A percentile compares a stretch with the other conserved stretches of the same genome.
Conservation (phyloP, 2,797 vertebrate species). For the Protosalanx chinensis region DNA sequence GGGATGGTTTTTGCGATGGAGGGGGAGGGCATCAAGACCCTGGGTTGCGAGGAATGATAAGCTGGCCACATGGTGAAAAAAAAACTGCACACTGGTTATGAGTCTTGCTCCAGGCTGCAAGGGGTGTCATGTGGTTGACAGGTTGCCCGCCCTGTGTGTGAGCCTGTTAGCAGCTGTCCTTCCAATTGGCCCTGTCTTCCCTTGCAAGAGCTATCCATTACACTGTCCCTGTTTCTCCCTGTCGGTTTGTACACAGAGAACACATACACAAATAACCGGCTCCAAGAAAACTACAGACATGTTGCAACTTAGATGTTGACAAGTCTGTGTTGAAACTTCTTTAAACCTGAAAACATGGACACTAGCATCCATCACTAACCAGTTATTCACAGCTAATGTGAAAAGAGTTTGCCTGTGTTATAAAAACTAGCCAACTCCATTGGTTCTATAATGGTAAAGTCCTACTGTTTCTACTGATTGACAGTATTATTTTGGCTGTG, state of each 20-base stretch:
- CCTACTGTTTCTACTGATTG: background rate
- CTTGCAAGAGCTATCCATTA: slow-evolving; percentile 61
- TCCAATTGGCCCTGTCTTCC: slow-evolving; percentile 33
- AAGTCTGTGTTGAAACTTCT: slow-evolving; percentile 12
- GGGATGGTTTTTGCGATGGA: slow-evolving; percentile 8
- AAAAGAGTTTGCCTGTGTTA: background rate
- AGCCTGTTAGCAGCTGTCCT: slow-evolving; percentile 10
- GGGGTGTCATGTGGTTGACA: slow-evolving; percentile 53
- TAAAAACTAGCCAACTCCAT: background rate
- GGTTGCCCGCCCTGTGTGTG: slow-evolving; percentile 37
- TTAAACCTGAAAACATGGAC: too few species aligned
- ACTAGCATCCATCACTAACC: too few species aligned
- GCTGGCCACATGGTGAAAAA: slow-evolving; percentile 10
- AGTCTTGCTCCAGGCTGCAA: slow-evolving; percentile 20
- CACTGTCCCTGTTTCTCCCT: slow-evolving; percentile 38
- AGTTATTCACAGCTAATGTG: background rate
- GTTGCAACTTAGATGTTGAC: slow-evolving; percentile 40
- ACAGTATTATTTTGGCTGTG: background rate
- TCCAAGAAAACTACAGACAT: slow-evolving; percentile 29
- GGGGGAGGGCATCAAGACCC: background rate
- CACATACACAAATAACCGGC: slow-evolving; percentile 42
- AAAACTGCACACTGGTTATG: slow-evolving; percentile 12
- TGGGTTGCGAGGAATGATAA: slow-evolving; percentile 11
- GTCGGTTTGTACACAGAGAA: slow-evolving; percentile 33
- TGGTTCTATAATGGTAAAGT: background rate